Evolutionary conservation across 53 echinoderm and acorn worm genomes (phyloP), one percentile per base, ranked within the genome.

Genomic region (Temnopleurus reevesii): DNA sequence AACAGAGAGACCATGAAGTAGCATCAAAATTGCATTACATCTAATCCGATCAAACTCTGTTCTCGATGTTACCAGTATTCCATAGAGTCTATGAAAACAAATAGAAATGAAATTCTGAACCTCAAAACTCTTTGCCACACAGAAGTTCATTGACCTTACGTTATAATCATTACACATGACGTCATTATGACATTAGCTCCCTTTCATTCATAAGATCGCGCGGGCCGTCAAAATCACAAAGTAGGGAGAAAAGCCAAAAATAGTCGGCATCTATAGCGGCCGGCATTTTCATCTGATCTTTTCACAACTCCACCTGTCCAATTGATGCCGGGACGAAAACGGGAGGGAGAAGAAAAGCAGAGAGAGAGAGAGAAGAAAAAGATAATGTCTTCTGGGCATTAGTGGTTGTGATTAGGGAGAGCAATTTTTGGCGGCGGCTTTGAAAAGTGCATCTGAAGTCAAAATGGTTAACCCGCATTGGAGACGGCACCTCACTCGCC

Each of bases 361-460:
- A 31, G 33, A 35, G 18, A 18, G 79, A 18, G 23, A 15, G 79
- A 51, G 49, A 49, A 10, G 23, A 15, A 49, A 5, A 27, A 33
- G 46, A 79, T 79, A 49, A 79, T 49, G 46, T 79, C 79, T 79
- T 79, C 79, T 79, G 79, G 79, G 79, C 79, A 79, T 79, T 79
- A 79, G 79, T 49, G 79, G 79, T 49, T 79, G 79, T 79, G 79
- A 79, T 79, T 79, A 79, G 49, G 79, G 79, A 49, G 79, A 25
- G 79, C 79, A 35, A 83, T 83, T 51, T 55, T 35, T 83, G n/a
- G 83, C 83, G 83, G 83, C 83, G 38, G 83, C 83, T 83, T 83
- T 83, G 55, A 55, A 83, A 83, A 83, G 83, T 83, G 83, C 83
- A 83, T 30, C 21, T 31, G 54, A 56, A 83, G 83, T 83, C 83